Conservation (phyloP, 2,888 invertebrate species). For the Chirona hameri region DNA sequence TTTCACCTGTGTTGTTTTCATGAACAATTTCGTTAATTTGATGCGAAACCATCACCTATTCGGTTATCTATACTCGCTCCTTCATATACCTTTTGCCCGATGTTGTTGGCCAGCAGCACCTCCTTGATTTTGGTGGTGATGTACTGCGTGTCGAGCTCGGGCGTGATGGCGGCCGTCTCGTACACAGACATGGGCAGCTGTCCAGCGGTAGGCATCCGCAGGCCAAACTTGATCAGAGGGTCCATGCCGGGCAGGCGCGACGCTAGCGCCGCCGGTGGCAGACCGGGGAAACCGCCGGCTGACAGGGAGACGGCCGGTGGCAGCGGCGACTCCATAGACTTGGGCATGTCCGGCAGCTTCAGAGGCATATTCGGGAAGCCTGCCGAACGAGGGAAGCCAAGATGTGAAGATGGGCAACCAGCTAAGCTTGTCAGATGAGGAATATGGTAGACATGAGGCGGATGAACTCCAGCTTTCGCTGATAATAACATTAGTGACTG, state of each 20-base stretch:
- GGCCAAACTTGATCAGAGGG: slow-evolving; percentile 42
- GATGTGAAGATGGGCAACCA: neutral
- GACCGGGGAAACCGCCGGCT: slow-evolving; percentile 39
- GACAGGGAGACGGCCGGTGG: slow-evolving; percentile 40
- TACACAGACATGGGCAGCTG: slow-evolving; percentile 64
- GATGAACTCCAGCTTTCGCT: no score
- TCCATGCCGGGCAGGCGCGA: slow-evolving; percentile 42
- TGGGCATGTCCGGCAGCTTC: slow-evolving; percentile 36
- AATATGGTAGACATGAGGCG: no score
- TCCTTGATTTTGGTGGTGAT: slow-evolving; percentile 97
- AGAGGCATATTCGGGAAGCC: slow-evolving; percentile 38
- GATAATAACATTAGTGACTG: no score
- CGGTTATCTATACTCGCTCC: no score
- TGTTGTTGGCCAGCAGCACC: slow-evolving; percentile 91
- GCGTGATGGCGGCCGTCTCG: slow-evolving; percentile 94
- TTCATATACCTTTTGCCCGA: slow-evolving; percentile 78
- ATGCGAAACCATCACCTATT: no score
- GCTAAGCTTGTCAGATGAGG: neutral
- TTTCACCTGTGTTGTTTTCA: no score
- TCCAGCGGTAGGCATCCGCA: slow-evolving; percentile 3
- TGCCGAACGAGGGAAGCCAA: slow-evolving; percentile 9
- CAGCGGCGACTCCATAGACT: slow-evolving; percentile 39
- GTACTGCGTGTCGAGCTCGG: slow-evolving; percentile 92
- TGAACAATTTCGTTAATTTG: no score
- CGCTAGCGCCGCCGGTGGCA: slow-evolving; percentile 40